phyloP scores from a whole-genome alignment of 2,888 invertebrate species.

The Coelinius sp. region DNA sequence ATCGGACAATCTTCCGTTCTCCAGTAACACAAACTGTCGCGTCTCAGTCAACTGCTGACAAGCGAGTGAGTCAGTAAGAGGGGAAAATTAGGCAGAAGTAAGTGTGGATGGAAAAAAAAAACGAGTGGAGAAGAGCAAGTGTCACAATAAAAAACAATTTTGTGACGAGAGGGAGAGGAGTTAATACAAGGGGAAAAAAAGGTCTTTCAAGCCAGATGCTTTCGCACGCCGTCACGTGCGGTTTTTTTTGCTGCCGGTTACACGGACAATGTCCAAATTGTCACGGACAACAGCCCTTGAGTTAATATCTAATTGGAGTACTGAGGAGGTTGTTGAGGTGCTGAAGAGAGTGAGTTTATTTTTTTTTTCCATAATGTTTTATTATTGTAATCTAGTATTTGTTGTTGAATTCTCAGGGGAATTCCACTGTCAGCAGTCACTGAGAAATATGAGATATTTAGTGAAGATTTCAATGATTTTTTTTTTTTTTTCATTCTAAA shows the following conservation, averaged over 20 bases:
- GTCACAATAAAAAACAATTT: conserved; percentile 46
- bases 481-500: no score
- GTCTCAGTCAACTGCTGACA: conserved; percentile 35
- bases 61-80: conserved; percentile 36
- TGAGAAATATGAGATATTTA: neutral
- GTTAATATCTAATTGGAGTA: conserved; percentile 63
- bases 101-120: conserved; percentile 24
- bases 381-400: neutral
- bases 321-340: conserved; percentile 57
- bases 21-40: conserved; percentile 18
- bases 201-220: conserved; percentile 55
- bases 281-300: conserved; percentile 60
- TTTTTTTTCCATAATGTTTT: conserved; percentile 1
- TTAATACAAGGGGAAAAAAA: conserved; percentile 44
- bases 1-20: conserved; percentile 28
- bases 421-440: neutral
- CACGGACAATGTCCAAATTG: conserved; percentile 59
- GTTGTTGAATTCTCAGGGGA: neutral
- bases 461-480: no score
- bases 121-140: conserved; percentile 43
- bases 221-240: conserved; percentile 56
- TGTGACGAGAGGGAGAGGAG: neutral
- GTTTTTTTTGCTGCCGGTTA: conserved; percentile 45
- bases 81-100: no score
- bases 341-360: conserved; percentile 64